These are phyloP conservation scores for Parasteatoda lunata DNA, from an alignment of 2,888 invertebrate genomes.

Conservation along the genomic window DNA sequence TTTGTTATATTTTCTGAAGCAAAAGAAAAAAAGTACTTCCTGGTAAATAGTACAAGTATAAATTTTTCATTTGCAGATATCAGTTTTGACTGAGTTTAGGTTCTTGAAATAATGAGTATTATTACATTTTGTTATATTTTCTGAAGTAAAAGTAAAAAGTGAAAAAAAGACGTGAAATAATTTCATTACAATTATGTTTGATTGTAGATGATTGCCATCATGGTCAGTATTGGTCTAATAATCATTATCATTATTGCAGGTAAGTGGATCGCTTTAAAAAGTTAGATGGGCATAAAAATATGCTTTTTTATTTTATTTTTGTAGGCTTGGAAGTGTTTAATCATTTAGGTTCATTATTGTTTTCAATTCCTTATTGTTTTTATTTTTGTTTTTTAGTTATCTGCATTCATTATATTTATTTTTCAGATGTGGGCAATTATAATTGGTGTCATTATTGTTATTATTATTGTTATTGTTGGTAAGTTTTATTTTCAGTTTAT, in stretches of 20 bases:
- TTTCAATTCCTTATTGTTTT: slow-evolving; percentile 36
- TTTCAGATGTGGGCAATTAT: slow-evolving; percentile 69
- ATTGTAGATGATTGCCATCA: slow-evolving; percentile 69
- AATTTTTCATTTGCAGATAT: too few relatives aligned
- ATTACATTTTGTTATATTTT: too few relatives aligned
- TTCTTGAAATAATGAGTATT: too few relatives aligned
- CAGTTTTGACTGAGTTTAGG: too few relatives aligned
- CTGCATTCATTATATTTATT: slow-evolving; percentile 3
- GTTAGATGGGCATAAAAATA: slow-evolving; percentile 49
- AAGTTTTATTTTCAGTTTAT: slow-evolving; percentile 54
- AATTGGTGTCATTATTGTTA: slow-evolving; percentile 65
- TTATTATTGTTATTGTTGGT: slow-evolving; percentile 68
- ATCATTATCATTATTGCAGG: slow-evolving; percentile 69
- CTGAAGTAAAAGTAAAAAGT: too few relatives aligned
- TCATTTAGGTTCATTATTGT: neutral
- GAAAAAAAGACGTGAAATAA: too few relatives aligned
- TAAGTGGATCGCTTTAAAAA: slow-evolving; percentile 41
- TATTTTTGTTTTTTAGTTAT: slow-evolving; percentile 21
- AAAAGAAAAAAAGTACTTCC: too few relatives aligned
- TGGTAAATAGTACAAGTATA: too few relatives aligned
- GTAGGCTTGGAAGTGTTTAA: neutral
- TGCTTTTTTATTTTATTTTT: neutral
- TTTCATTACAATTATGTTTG: slow-evolving; percentile 30
- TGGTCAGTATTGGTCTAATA: slow-evolving; percentile 68
- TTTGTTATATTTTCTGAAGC: too few relatives aligned